Evolutionary conservation across 2,888 invertebrate genomes (phyloP).

Genomic region (Phyllotreta cruciferae): DNA sequence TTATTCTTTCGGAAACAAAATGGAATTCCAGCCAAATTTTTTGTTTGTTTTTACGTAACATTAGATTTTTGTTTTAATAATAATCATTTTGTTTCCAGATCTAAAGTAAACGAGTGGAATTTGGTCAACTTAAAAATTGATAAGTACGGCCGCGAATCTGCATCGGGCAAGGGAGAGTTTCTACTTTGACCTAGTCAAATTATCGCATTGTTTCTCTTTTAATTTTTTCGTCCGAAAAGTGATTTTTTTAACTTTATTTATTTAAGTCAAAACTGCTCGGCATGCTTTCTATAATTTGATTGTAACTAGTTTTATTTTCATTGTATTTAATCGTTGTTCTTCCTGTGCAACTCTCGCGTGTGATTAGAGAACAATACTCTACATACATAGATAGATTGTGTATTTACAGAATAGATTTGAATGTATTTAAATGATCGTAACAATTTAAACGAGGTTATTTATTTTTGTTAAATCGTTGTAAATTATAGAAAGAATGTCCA

Average conservation of each 20-base stretch:
- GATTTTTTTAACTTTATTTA: slow-evolving; percentile 30
- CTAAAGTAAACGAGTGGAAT: slow-evolving; percentile 36
- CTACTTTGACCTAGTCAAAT: slow-evolving; percentile 40
- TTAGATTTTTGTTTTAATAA: slow-evolving; percentile 10
- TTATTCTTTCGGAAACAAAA: too few species aligned
- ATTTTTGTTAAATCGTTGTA: too few species aligned
- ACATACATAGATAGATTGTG: too few species aligned
- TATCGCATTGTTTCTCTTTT: slow-evolving; percentile 30
- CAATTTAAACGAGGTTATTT: too few species aligned
- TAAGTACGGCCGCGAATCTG: slow-evolving; percentile 49
- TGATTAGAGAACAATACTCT: too few species aligned
- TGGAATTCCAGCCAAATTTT: too few species aligned
- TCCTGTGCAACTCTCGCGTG: too few species aligned
- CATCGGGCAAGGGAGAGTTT: slow-evolving; percentile 45
- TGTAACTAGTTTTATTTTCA: neutral
- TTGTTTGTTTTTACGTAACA: too few species aligned
- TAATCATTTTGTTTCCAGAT: slow-evolving; percentile 35
- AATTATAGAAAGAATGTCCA: neutral
- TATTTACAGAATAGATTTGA: too few species aligned
- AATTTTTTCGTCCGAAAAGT: slow-evolving; percentile 32
- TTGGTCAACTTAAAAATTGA: slow-evolving; percentile 39
- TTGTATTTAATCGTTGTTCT: slow-evolving; percentile 4
- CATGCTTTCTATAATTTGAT: slow-evolving; percentile 16
- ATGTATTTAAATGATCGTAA: too few species aligned
- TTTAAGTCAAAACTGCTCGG: slow-evolving; percentile 19